These are phyloP conservation scores for Amorpha juglandis DNA, from an alignment of 2,888 invertebrate genomes.

Conservation along the genomic window DNA sequence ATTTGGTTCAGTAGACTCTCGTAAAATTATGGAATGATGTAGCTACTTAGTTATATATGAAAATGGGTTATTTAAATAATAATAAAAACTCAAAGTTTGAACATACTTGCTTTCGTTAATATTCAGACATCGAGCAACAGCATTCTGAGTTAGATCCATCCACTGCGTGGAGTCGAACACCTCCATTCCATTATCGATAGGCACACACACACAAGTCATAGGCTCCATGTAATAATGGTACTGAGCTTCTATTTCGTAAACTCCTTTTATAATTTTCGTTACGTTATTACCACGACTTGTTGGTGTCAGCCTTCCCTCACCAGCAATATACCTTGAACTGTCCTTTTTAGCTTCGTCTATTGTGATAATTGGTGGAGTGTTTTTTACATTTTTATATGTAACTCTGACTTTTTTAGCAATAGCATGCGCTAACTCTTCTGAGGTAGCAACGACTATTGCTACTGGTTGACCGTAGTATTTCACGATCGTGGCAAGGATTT, in stretches of 20 bases:
- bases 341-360: constrained; percentile 73
- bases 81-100: not conserved
- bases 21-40: no score
- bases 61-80: no score
- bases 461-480: constrained; percentile 87
- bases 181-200: constrained; percentile 87
- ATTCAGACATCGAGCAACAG: constrained; percentile 82
- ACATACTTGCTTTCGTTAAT: constrained; percentile 84
- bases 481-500: constrained; percentile 83
- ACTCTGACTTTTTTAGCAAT: constrained; percentile 85
- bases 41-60: no score
- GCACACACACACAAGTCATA: constrained; percentile 86
- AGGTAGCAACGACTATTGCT: constrained; percentile 87
- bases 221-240: constrained; percentile 92
- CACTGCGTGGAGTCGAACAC: constrained; percentile 87
- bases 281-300: constrained; percentile 62
- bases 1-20: no score
- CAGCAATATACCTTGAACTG: constrained; percentile 59
- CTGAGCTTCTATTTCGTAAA: constrained; percentile 85
- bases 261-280: constrained; percentile 81
- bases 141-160: constrained; percentile 85
- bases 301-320: constrained; percentile 53
- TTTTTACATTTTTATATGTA: constrained; percentile 73
- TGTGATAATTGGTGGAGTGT: constrained; percentile 60
- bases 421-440: constrained; percentile 78